These are phyloP conservation scores for Trachymyrmex cornetzi DNA, from an alignment of 1,140 invertebrate genomes.

Conservation along the genomic window DNA sequence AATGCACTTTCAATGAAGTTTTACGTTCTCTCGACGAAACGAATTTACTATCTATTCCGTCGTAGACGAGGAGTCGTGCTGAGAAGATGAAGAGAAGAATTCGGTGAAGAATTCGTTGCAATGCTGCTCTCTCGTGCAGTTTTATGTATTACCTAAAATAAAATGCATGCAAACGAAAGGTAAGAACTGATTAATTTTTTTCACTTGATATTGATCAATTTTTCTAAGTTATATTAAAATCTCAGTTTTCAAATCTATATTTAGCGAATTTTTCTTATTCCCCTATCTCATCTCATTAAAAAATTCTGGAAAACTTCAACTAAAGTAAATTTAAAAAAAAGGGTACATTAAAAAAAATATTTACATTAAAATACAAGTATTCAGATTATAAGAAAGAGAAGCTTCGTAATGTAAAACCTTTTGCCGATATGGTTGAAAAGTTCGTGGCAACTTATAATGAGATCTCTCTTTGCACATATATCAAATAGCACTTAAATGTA, in stretches of 20 bases:
- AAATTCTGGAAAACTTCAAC: neutral
- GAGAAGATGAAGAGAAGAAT: neutral
- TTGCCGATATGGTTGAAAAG: conserved; percentile 28
- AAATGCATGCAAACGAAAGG: neutral
- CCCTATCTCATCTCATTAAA: neutral
- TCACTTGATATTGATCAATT: neutral
- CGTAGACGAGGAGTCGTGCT: neutral
- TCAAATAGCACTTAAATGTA: conserved; percentile 43
- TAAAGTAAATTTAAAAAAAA: neutral
- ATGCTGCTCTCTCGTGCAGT: neutral
- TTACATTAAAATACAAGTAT: neutral
- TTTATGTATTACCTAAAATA: conserved; percentile 13
- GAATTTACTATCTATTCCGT: conserved; percentile 45
- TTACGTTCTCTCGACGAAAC: conserved; percentile 57
- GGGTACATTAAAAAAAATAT: neutral
- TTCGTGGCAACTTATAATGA: conserved; percentile 54
- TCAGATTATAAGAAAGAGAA: neutral
- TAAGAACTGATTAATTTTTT: neutral
- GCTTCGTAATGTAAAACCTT: neutral
- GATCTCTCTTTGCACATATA: conserved; percentile 24
- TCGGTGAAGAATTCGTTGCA: neutral
- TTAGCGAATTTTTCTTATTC: neutral
- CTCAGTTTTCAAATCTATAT: neutral
- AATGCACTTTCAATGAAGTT: conserved; percentile 58
- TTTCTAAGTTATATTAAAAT: neutral